Base-by-base conservation (phyloP, 1,140 invertebrate species). In the Camponotus vicinus region DNA sequence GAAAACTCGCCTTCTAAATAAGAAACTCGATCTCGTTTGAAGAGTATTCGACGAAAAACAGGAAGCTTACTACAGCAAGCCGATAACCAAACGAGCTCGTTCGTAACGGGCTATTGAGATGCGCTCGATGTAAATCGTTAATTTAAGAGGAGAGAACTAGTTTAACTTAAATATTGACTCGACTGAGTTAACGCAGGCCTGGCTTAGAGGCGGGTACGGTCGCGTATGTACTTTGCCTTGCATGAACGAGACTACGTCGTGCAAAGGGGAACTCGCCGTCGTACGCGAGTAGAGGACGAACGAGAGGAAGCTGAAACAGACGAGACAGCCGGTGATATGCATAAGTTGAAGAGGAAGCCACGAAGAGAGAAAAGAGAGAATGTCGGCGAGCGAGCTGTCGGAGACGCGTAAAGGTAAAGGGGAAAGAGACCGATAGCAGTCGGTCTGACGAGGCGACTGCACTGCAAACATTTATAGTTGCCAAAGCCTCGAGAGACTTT, bases 121-220 rank as follows among this genome's bases (percentile, higher is more conserved):
- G 89, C 87, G 86, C 73, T 80, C 86, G 63, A 80, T 80, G 89
- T 85, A 85, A 90, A 90, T 90, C 89, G 86, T 90, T 90, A 90
- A 90, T 90, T 90, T 90, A 90, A 90, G 88, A 89, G 89, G 49
- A 59, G 85, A 66, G 86, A 80, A 77, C 85, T 73, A 78, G 88
- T 89, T 88, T 85, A 86, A 71, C 88, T 89, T 89, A 89, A 90
- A 89, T 89, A 89, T 90, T 90, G 89, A 90, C 89, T 85, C 73
- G 86, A 42, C 76, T 75, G 73, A 85, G 89, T 90, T 90, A 89
- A 89, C 86, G 88, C 76, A 76, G 69, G 52, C 27, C 57, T 40
- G 64, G 18, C 79, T 89, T 82, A 66, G 49, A 80, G 75, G 67
- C 40, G 42, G 80, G 80, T 64, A 89, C 86, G 73, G 88, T 80